Base-by-base conservation (phyloP, 1,140 invertebrate genomes). In the Sycophaga agraensis region DNA sequence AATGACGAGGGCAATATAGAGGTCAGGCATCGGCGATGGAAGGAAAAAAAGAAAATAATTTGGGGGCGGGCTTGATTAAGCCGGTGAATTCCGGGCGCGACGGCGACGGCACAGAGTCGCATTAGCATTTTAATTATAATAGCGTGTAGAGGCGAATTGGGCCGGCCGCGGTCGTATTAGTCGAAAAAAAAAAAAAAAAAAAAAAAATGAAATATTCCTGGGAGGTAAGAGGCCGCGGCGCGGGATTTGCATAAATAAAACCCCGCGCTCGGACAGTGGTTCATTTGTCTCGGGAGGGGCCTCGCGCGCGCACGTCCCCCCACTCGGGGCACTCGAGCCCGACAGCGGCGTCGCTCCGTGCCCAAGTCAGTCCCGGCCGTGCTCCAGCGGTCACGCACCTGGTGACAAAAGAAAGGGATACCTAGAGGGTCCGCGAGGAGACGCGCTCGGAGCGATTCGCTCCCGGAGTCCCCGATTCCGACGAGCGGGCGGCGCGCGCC, bases 361-460 rank as follows among this genome's bases (percentile, higher is more conserved):
- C 64, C 60, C 68, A 70, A 70, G 68, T 66, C 68, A 65, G 4
- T 53, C 60, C 51, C 34, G 64, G 64, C 48, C 68, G 68, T 58
- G 50, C 66, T 70, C 65, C 57, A 66, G 66, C 68, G 67, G 70
- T 72, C 68, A 70, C 66, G 66, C 68, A 68, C 55, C 64, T 45
- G 63, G 63, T 31, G 58, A 66, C 65, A 66, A 59, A 62, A 65
- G 60, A 50, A 57, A 51, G n/a, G n/a, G n/a, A n/a, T n/a, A n/a
- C n/a, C n/a, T n/a, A n/a, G n/a, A 57, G 46, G n/a, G 26, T 22
- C 28, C 6, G 34, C 28, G 35, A 39, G 35, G 40, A n/a, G 22
- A 22, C 14, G 24, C 12, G 22, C 45, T 11, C 39, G 26, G n/a
- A 11, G n/a, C n/a, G n/a, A n/a, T n/a, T n/a, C n/a, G n/a, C n/a